Evolutionary conservation across 2,113 vertebrate species (phyloP), one percentile per base, ranked within the genome.

Genomic region (Oenanthe oenanthe): DNA sequence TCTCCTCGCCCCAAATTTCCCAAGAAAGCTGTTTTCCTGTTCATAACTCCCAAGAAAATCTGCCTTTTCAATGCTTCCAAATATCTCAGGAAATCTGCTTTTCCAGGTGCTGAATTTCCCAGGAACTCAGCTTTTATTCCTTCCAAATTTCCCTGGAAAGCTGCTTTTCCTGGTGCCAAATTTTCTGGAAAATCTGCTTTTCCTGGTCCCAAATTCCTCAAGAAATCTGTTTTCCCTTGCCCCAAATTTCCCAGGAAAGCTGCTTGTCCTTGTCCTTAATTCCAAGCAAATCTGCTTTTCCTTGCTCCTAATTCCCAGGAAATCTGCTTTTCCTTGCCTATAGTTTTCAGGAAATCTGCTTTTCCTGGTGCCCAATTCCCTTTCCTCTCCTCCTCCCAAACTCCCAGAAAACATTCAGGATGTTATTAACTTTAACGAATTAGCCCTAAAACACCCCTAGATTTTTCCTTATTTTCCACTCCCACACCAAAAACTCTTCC

Each of bases 401-500:
- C 17, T 9, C 40, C 18, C 1, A 0, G 4, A 29, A 45, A 74
- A 29, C 48, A 28, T 9, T 2, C 10, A 1, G 5, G 4, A 47
- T 45, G 17, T 45, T 45, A n/a, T n/a, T n/a, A n/a, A n/a, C n/a
- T n/a, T n/a, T n/a, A n/a, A n/a, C n/a, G 40, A 43, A 36, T 47
- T 38, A 36, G 60, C 8, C 54, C 72, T 7, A 13, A 36, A 29
- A 5, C 54, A 29, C 10, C 6, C 25, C 15, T 17, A 5, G 4
- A 34, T 15, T 29, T 16, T 22, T 5, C 36, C 36, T 17, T 2
- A 17, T 13, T 40, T 53, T 47, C 40, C 54, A 28, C 18, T 45
- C 25, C 24, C 40, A 45, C 18, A 26, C 24, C 40, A n/a, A 20
- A 56, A 57, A 12, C 32, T 7, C 24, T 7, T 12, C 32, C 42